These are phyloP conservation scores for Sclerurus mexicanus DNA, from an alignment of 2,113 vertebrate species.

Conservation along the genomic window DNA sequence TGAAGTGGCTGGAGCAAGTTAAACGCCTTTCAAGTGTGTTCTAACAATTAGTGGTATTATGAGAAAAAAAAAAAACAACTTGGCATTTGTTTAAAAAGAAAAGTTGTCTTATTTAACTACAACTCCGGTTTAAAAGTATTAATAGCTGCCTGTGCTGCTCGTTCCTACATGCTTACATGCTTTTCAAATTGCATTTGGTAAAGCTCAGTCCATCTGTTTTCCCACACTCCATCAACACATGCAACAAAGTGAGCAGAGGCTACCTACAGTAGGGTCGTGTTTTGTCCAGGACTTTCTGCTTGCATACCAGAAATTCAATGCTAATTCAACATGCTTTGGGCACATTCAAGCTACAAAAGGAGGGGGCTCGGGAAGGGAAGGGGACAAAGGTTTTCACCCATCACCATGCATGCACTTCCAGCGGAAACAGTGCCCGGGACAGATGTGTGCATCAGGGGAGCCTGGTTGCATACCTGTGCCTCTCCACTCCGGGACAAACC, in stretches of 20 bases:
- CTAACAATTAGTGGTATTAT: background rate
- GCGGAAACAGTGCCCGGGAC: accelerated
- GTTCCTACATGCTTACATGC: slow-evolving; percentile 60
- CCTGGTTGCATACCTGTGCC: background rate
- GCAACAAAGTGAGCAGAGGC: slow-evolving; percentile 22
- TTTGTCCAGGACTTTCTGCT: slow-evolving; percentile 50
- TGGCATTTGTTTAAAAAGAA: slow-evolving; percentile 18
- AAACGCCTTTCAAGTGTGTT: slow-evolving; percentile 38
- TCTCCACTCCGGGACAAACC: background rate
- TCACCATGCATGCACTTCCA: accelerated
- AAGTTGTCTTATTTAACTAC: slow-evolving; percentile 25
- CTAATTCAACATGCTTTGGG: slow-evolving; percentile 37
- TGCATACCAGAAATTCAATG: slow-evolving; percentile 60
- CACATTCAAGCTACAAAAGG: background rate
- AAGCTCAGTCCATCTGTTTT: slow-evolving; percentile 67
- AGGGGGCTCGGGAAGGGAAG: background rate
- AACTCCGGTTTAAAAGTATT: slow-evolving; percentile 6
- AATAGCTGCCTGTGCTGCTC: slow-evolving; percentile 9
- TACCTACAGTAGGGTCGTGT: slow-evolving; percentile 24
- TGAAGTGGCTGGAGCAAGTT: background rate
- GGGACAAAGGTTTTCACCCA: background rate
- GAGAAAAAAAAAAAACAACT: background rate
- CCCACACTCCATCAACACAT: slow-evolving; percentile 54
- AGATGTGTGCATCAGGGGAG: accelerated
- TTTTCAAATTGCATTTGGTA: slow-evolving; percentile 64